phyloP scores from a whole-genome alignment of 2,113 vertebrate species.

The Larimichthys polyactis region DNA sequence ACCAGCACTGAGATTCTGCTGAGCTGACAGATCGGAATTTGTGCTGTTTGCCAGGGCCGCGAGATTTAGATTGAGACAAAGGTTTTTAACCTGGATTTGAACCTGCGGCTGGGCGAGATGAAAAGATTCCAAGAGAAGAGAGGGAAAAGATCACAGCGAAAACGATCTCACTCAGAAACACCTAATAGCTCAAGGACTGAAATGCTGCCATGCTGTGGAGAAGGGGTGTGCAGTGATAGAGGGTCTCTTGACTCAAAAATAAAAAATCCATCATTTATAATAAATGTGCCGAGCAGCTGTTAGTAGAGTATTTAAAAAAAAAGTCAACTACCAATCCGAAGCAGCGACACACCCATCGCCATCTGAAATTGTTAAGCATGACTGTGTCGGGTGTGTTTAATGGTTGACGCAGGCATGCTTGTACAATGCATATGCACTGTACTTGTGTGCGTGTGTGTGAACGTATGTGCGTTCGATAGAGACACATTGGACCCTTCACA shows the following conservation, averaged over 20 bases:
- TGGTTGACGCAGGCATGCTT: background rate
- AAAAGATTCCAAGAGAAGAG: conserved; percentile 39
- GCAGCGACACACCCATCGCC: background rate
- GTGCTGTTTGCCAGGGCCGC: conserved; percentile 26
- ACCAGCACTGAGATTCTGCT: conserved; percentile 27
- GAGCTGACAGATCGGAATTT: conserved; percentile 42
- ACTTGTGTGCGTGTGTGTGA: conserved; percentile 26
- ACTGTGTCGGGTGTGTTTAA: conserved; percentile 3
- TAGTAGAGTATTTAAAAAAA: conserved; percentile 16
- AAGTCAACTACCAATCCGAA: background rate
- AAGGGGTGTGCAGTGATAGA: background rate
- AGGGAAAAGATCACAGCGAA: conserved; percentile 8
- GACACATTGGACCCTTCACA: conserved; percentile 47
- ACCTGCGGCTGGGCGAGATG: conserved; percentile 46
- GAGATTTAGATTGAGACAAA: conserved; percentile 56
- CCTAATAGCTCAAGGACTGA: background rate
- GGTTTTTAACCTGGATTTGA: conserved; percentile 69
- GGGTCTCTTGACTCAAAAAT: background rate
- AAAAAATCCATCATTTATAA: background rate
- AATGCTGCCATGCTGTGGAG: background rate
- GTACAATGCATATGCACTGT: conserved; percentile 44
- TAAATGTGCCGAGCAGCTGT: background rate
- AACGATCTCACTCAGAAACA: conserved; percentile 23
- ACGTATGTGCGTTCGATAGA: conserved; percentile 40
- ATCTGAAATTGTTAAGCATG: background rate